phyloP scores from a whole-genome alignment of 2,888 invertebrate genomes.

The Xanthorhoe spadicearia region DNA sequence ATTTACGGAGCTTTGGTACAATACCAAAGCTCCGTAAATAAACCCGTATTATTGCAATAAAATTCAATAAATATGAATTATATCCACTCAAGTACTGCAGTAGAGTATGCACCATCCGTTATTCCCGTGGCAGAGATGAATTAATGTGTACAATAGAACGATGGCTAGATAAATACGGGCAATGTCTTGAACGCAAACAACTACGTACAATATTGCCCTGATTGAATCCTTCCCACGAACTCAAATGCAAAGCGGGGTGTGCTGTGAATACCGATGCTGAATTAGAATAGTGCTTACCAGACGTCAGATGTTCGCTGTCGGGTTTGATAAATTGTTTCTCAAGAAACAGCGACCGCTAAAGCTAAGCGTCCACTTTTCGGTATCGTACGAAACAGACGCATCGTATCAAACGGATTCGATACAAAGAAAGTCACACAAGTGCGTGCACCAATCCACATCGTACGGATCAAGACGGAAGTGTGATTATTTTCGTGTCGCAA shows the following conservation, averaged over 20 bases:
- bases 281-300: conserved; percentile 42
- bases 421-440: too few relatives aligned
- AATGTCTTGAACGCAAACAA: conserved; percentile 45
- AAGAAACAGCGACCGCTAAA: not conserved
- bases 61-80: not conserved
- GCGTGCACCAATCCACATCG: too few relatives aligned
- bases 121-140: conserved; percentile 27
- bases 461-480: too few relatives aligned
- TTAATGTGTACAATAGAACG: conserved; percentile 15
- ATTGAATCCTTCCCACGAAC: conserved; percentile 41
- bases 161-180: conserved; percentile 34
- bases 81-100: not conserved
- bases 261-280: conserved; percentile 45
- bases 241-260: conserved; percentile 45
- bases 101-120: conserved; percentile 19
- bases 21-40: too few relatives aligned
- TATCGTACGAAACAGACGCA: too few relatives aligned
- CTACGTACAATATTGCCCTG: conserved; percentile 36
- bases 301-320: conserved; percentile 3
- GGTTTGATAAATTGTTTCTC: conserved; percentile 1
- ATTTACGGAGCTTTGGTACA: not conserved
- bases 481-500: not conserved
- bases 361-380: too few relatives aligned
- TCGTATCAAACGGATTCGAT: too few relatives aligned
- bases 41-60: not conserved